Evolutionary conservation across 1,140 invertebrate species (phyloP).

Genomic region (Scylla paramamosain): DNA sequence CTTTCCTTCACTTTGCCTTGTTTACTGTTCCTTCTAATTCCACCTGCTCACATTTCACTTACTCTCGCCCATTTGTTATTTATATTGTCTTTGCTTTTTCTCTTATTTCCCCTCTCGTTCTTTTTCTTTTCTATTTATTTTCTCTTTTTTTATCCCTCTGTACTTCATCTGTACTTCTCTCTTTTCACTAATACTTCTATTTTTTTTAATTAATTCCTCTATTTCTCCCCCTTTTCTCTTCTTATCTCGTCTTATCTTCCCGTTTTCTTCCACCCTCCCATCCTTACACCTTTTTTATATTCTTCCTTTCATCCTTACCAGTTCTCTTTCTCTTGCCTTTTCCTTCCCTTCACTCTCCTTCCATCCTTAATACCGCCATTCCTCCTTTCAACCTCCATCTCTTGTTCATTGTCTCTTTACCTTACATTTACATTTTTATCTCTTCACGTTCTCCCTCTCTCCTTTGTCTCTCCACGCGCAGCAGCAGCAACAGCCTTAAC

Average conservation of each 20-base stretch:
- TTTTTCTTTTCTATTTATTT: not conserved
- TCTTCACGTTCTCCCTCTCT: no score
- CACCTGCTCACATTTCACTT: not conserved
- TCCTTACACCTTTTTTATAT: not conserved
- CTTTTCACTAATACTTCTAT: not conserved
- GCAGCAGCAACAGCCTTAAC: no score
- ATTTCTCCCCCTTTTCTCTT: not conserved
- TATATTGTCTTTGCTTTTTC: not conserved
- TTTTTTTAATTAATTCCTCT: not conserved
- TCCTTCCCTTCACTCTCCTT: not conserved
- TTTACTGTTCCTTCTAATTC: not conserved
- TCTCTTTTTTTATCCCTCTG: not conserved
- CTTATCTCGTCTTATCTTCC: not conserved
- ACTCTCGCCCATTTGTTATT: not conserved
- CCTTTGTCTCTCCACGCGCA: no score
- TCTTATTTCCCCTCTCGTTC: not conserved
- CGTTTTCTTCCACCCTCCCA: not conserved
- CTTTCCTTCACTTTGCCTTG: no score
- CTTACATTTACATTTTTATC: not conserved
- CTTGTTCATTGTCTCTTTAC: not conserved
- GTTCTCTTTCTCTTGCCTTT: not conserved
- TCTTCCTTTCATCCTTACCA: not conserved
- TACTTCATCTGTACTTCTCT: not conserved
- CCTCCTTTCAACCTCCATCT: not conserved
- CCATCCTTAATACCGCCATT: not conserved